A percentile compares a stretch with the other conserved stretches of the same genome.
These are phyloP conservation scores for Propithecus deckenii DNA, from an alignment of 2,797 vertebrate genomes.

Conservation along the genomic window DNA sequence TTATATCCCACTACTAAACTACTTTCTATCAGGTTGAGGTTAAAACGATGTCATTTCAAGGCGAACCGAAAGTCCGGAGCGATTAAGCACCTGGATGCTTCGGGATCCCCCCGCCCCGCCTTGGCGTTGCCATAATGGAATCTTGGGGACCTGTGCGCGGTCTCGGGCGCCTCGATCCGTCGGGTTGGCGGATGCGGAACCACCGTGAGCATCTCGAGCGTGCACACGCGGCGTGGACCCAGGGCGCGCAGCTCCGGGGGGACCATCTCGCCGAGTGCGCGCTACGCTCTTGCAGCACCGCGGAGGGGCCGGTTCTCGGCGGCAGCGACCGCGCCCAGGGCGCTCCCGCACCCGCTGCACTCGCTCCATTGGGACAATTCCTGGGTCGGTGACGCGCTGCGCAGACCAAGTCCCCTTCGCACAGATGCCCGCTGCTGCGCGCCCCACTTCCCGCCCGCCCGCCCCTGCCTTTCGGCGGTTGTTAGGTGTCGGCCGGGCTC, in stretches of 20 bases:
- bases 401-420: neutral
- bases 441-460: neutral
- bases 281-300: too few species aligned
- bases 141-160: neutral
- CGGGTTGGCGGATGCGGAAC: neutral
- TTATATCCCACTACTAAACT: neutral
- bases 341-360: neutral
- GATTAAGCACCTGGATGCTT: neutral
- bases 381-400: neutral
- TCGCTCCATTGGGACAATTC: neutral
- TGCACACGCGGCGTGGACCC: neutral
- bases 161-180: neutral
- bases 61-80: neutral
- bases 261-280: neutral
- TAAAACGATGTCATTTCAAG: neutral
- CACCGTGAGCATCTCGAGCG: neutral
- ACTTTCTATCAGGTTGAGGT: neutral
- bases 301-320: neutral
- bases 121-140: neutral
- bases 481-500: neutral
- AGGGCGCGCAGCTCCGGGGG: neutral
- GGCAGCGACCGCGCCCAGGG: neutral
- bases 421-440: neutral
- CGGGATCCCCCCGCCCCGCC: neutral
- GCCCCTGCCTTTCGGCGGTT: fast-evolving